phyloP scores from a whole-genome alignment of 2,888 invertebrate genomes.

The Drosophila pseudotalamancana region DNA sequence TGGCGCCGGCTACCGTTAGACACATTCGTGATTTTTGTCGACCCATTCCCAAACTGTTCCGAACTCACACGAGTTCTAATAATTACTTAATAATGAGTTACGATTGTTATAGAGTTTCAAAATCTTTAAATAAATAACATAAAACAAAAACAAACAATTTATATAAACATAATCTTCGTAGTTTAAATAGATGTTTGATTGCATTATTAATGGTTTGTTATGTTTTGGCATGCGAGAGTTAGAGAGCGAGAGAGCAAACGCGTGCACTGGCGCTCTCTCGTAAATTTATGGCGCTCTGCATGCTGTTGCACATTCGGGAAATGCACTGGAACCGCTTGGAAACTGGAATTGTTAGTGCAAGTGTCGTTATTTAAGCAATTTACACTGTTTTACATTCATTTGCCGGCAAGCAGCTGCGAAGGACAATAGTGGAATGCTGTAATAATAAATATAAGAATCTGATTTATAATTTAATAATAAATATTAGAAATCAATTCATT shows the following conservation, averaged over 20 bases:
- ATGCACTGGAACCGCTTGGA: constrained; percentile 26
- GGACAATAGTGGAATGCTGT: not conserved
- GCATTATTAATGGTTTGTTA: constrained; percentile 35
- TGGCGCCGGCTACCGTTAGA: constrained; percentile 42
- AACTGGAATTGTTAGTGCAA: constrained; percentile 9
- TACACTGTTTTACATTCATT: constrained; percentile 16
- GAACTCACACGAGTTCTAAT: constrained; percentile 11
- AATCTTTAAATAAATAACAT: not conserved
- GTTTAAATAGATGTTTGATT: not conserved
- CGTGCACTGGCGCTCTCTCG: constrained; percentile 5
- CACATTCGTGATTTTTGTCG: constrained; percentile 42
- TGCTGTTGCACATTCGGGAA: constrained; percentile 42
- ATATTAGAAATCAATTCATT: too few species aligned
- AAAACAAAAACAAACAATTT: not conserved
- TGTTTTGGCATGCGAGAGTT: constrained; percentile 10
- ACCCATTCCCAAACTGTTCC: constrained; percentile 49
- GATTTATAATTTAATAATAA: too few species aligned
- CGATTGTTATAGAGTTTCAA: not conserved
- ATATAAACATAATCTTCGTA: not conserved
- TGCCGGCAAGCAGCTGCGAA: constrained; percentile 21
- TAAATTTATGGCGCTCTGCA: constrained; percentile 32
- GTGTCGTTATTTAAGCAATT: not conserved
- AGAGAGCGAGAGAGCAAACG: not conserved
- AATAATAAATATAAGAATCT: not conserved
- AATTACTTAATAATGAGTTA: not conserved